A percentile compares a stretch with the other conserved stretches of the same genome.
phyloP scores from a whole-genome alignment of 2,888 invertebrate species.

The Phortica magna region DNA sequence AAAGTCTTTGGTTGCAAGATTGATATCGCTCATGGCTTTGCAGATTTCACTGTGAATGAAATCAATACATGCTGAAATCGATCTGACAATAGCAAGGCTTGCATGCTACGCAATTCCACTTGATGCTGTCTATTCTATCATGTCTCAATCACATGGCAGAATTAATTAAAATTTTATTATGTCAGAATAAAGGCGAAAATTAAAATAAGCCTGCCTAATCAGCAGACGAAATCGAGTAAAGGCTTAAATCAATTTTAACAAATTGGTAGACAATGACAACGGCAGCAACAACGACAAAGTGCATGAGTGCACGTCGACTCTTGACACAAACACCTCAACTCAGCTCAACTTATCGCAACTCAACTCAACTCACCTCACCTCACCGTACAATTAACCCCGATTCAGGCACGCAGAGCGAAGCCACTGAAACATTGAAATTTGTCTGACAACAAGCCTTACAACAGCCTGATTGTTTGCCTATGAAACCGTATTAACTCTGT shows the following conservation, averaged over 20 bases:
- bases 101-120: background rate
- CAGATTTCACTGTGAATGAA: no score
- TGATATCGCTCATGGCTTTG: constrained; percentile 25
- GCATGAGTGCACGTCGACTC: constrained; percentile 21
- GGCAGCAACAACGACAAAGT: constrained; percentile 12
- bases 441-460: background rate
- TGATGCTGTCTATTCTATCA: constrained; percentile 19
- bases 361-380: no score
- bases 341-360: no score
- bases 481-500: background rate
- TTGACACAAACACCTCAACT: constrained; percentile 20
- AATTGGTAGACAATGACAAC: constrained; percentile 25
- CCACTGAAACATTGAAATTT: constrained; percentile 4
- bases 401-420: background rate
- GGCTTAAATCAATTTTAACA: constrained; percentile 26
- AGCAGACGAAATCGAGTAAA: constrained; percentile 15
- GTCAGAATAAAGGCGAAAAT: background rate
- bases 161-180: constrained; percentile 42
- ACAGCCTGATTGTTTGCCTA: constrained; percentile 5
- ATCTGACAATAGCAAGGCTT: background rate
- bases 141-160: constrained; percentile 16
- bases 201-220: constrained; percentile 19
- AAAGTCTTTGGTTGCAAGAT: no score
- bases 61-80: no score
- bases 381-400: constrained; percentile 24